Base-by-base conservation (phyloP, 30 jellyfish, hydroid and myxozoan species). In the Clytia hemisphaerica region DNA sequence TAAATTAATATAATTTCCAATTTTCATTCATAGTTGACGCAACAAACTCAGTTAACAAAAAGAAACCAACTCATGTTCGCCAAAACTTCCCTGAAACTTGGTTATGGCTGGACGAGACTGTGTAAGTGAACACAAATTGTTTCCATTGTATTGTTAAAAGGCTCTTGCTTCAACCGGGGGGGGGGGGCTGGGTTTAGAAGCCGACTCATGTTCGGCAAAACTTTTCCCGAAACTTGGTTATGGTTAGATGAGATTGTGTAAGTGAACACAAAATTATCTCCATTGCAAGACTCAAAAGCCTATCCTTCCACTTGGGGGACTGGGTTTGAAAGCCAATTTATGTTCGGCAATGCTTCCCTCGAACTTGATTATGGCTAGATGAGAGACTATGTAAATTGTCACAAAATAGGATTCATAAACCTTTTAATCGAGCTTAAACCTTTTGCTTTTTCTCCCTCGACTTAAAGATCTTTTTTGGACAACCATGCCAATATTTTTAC, bases 281-380 rank as follows among this genome's bases (percentile, higher is more conserved):
- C 3, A 9, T 46, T 46, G 2, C 25, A 4, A 40, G 53, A n/a
- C n/a, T n/a, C n/a, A n/a, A n/a, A n/a, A n/a, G n/a, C n/a, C n/a
- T n/a, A n/a, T n/a, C n/a, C n/a, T n/a, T n/a, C n/a, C n/a, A n/a
- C n/a, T n/a, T n/a, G n/a, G n/a, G n/a, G n/a, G n/a, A n/a, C n/a
- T n/a, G n/a, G n/a, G n/a, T n/a, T n/a, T n/a, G 25, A 26, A 42
- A 42, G 30, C 33, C 64, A 15, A 38, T 48, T 3, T 37, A 66
- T 16, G 80, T 82, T 34, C 63, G 94, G 28, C 72, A 57, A 2
- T 88, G 80, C 16, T 88, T 88, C n/a, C 59, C 97, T 93, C 5
- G 97, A 88, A 88, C 97, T 4, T 88, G 97, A 94, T 63, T 88
- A 30, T 88, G 97, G 97, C 73, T 84, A 1, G 97, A 88, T 24